Conservation (phyloP, 2,888 invertebrate species). For the Rutpela maculata region DNA sequence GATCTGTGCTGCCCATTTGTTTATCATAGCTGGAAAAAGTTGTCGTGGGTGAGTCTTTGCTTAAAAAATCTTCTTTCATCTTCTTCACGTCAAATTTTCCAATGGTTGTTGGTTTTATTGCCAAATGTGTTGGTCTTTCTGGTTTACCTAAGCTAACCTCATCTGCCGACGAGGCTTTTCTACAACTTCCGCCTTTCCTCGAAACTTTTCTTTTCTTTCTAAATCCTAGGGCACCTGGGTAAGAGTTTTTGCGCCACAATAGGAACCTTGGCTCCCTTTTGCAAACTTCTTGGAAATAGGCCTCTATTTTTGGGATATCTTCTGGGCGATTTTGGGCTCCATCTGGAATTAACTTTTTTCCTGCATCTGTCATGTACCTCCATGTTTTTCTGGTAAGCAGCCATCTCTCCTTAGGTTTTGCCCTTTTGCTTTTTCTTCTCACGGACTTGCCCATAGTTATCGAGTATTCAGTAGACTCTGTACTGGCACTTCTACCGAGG, state of each 20-base stretch:
- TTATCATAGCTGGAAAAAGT: constrained; percentile 52
- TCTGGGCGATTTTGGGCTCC: constrained; percentile 84
- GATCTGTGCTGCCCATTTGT: constrained; percentile 40
- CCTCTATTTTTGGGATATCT: constrained; percentile 87
- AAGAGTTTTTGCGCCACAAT: constrained; percentile 89
- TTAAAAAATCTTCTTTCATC: constrained; percentile 81
- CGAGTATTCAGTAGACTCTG: constrained; percentile 73
- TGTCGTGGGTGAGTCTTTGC: constrained; percentile 72
- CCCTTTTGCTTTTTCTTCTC: constrained; percentile 74
- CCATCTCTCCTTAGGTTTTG: constrained; percentile 86
- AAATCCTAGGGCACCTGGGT: constrained; percentile 82
- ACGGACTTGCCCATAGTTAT: constrained; percentile 77
- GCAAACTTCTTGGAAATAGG: constrained; percentile 90
- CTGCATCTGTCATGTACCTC: constrained; percentile 95
- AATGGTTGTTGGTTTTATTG: constrained; percentile 69
- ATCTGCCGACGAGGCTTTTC: constrained; percentile 81
- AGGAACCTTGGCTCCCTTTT: constrained; percentile 86
- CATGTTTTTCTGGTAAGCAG: constrained; percentile 91
- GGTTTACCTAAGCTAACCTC: constrained; percentile 77
- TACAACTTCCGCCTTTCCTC: constrained; percentile 81
- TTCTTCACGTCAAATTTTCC: constrained; percentile 83
- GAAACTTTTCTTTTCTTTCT: constrained; percentile 76
- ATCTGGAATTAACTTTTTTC: constrained; percentile 90
- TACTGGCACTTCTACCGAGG: constrained; percentile 73
- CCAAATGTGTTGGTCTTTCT: constrained; percentile 70